These are phyloP conservation scores for Macrosiphum euphorbiae DNA, from an alignment of 2,888 invertebrate species.

Conservation along the genomic window DNA sequence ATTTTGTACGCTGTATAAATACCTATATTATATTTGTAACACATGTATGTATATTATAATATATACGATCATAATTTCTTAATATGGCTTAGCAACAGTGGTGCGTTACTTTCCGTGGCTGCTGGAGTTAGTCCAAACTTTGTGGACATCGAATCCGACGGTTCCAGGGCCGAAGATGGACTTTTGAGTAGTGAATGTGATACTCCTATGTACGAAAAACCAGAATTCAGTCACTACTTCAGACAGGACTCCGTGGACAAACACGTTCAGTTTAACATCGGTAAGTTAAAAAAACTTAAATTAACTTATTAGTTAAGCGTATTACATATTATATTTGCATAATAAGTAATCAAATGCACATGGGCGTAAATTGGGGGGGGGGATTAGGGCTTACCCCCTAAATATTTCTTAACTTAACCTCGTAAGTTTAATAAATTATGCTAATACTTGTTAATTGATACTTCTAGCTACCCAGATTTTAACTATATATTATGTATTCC, in stretches of 20 bases:
- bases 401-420: too few relatives aligned
- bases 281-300: slow-evolving; percentile 65
- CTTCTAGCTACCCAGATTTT: too few relatives aligned
- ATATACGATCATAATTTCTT: background rate
- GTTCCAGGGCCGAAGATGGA: slow-evolving; percentile 69
- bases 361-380: too few relatives aligned
- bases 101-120: background rate
- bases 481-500: too few relatives aligned
- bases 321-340: too few relatives aligned
- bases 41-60: background rate
- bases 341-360: background rate
- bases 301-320: background rate
- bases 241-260: slow-evolving; percentile 67
- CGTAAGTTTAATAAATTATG: too few relatives aligned
- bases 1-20: background rate
- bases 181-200: slow-evolving; percentile 67
- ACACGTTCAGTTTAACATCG: slow-evolving; percentile 68
- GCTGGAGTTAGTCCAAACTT: slow-evolving; percentile 7
- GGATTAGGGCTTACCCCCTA: too few relatives aligned
- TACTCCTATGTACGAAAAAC: slow-evolving; percentile 71
- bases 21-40: background rate
- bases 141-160: slow-evolving; percentile 55
- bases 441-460: too few relatives aligned
- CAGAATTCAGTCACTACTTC: slow-evolving; percentile 70
- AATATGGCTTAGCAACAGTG: slow-evolving; percentile 31